Evolutionary conservation across 2,888 invertebrate species (phyloP).

Genomic region (Venustoraphidia nigricollis): DNA sequence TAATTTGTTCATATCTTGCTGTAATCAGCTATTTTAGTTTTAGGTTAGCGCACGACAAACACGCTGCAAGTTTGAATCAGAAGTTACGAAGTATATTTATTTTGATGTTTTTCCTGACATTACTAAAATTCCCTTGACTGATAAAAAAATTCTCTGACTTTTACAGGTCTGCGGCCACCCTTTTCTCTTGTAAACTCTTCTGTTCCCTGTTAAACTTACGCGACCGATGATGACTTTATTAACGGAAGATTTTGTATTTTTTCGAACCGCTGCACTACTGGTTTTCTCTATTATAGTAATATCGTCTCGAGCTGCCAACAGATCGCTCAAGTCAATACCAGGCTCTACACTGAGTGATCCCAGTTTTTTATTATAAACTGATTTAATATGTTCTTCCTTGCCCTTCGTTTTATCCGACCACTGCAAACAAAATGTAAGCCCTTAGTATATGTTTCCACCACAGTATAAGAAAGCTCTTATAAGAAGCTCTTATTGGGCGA

Average conservation of each 20-base stretch:
- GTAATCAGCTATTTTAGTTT: no score
- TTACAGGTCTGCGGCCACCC: no score
- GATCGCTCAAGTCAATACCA: conserved; percentile 53
- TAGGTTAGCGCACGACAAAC: no score
- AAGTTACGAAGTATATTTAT: background rate
- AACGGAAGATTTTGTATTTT: conserved; percentile 67
- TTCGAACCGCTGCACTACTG: conserved; percentile 69
- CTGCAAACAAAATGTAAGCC: conserved; percentile 27
- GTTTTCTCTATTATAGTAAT: conserved; percentile 84
- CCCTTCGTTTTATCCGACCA: conserved; percentile 71
- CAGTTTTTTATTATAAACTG: conserved; percentile 37
- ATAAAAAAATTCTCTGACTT: no score
- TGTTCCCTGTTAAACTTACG: conserved; percentile 27
- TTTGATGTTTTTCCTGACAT: background rate
- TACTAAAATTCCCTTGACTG: no score
- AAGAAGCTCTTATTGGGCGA: no score
- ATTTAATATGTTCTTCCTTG: conserved; percentile 54
- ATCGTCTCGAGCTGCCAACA: conserved; percentile 73
- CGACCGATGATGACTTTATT: conserved; percentile 81
- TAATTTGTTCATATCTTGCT: no score
- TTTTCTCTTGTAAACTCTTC: no score
- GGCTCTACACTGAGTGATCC: conserved; percentile 39
- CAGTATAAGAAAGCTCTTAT: no score
- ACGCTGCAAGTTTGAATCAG: background rate
- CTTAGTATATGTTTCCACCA: background rate